A percentile compares a stretch with the other conserved stretches of the same genome.
Evolutionary conservation across 2,888 invertebrate genomes (phyloP).

Genomic region (Brassicogethes aeneus): DNA sequence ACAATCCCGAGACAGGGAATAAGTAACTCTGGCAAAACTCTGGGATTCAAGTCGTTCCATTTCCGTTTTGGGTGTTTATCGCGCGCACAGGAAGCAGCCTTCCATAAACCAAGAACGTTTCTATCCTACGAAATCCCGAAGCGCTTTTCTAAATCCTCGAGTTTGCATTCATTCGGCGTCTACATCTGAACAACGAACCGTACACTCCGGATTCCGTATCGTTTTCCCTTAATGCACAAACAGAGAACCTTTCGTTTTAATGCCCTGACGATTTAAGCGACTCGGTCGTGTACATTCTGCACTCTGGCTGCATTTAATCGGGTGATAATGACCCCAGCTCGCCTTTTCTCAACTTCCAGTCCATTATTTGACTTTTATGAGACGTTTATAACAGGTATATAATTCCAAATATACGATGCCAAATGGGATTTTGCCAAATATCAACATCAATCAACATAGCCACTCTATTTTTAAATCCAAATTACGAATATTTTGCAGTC

Average conservation of each 20-base stretch:
- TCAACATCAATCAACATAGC: too few species aligned
- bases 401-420: not conserved
- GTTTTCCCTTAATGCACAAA: not conserved
- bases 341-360: not conserved
- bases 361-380: not conserved
- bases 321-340: not conserved
- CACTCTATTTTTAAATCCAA: too few species aligned
- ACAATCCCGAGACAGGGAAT: too few species aligned
- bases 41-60: slow-evolving; percentile 19
- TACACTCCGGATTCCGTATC: not conserved
- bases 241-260: not conserved
- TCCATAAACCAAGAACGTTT: slow-evolving; percentile 37
- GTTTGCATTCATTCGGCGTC: slow-evolving; percentile 38
- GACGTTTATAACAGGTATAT: not conserved
- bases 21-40: too few species aligned
- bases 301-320: not conserved
- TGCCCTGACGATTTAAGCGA: not conserved
- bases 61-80: slow-evolving; percentile 26
- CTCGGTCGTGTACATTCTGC: not conserved
- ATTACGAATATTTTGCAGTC: too few species aligned
- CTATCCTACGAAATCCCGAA: slow-evolving; percentile 36
- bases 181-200: slow-evolving; percentile 12
- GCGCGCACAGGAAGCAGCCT: slow-evolving; percentile 35
- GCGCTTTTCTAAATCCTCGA: slow-evolving; percentile 34
- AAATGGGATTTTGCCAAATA: not conserved